Percentiles rank a stretch among this genome's conserved stretches.
These are phyloP conservation scores for Dusona sp. DNA, from an alignment of 2,888 invertebrate species.

Conservation along the genomic window DNA sequence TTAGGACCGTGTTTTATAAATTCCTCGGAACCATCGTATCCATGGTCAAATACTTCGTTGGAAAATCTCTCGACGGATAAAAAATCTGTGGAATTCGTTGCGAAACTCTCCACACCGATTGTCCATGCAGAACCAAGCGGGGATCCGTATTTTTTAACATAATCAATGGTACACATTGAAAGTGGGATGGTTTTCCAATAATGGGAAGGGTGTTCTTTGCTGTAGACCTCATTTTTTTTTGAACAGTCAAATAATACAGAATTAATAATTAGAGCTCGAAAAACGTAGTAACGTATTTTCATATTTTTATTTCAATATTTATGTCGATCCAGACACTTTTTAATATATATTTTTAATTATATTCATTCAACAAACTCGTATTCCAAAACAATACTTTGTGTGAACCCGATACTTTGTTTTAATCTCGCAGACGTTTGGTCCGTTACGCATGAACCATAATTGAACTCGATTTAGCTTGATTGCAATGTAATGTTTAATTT, in stretches of 20 bases:
- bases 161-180: background rate
- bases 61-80: background rate
- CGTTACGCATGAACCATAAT: background rate
- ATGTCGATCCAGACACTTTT: background rate
- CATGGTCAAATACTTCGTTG: background rate
- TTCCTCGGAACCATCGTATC: background rate
- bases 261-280: background rate
- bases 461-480: background rate
- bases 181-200: background rate
- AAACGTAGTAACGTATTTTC: background rate
- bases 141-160: background rate
- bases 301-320: background rate
- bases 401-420: background rate
- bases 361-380: background rate
- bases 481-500: background rate
- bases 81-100: background rate
- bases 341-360: background rate
- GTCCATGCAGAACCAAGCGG: too few species aligned
- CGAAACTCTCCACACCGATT: background rate
- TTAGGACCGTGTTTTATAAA: background rate
- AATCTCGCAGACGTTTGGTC: background rate
- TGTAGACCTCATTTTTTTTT: background rate
- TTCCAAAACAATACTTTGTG: background rate
- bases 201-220: background rate
- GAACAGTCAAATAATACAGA: background rate